These are phyloP conservation scores for Helicoverpa armigera DNA, from an alignment of 1,140 invertebrate species.

Conservation along the genomic window DNA sequence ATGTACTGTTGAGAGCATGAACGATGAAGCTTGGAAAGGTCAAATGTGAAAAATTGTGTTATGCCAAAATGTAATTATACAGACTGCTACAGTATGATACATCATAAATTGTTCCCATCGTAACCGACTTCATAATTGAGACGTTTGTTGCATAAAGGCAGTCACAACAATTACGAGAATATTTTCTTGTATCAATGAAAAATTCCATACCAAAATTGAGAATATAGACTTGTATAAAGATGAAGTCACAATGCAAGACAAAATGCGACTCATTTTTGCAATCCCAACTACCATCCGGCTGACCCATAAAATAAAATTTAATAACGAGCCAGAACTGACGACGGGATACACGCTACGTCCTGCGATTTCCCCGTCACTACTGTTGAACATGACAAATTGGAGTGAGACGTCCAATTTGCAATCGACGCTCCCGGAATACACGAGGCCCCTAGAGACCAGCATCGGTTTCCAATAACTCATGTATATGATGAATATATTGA, in stretches of 20 bases:
- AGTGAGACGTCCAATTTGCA: slow-evolving; percentile 50
- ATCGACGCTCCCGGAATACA: slow-evolving; percentile 36
- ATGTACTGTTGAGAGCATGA: too few species aligned
- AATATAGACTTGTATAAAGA: too few species aligned
- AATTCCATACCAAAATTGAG: too few species aligned
- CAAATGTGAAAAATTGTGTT: too few species aligned
- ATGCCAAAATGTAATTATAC: too few species aligned
- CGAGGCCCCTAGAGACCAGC: background rate
- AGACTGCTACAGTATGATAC: too few species aligned
- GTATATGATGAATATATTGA: slow-evolving; percentile 24
- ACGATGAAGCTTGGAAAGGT: too few species aligned
- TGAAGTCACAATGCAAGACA: background rate
- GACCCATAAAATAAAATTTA: slow-evolving; percentile 21
- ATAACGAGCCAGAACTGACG: slow-evolving; percentile 10
- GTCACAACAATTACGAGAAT: too few species aligned
- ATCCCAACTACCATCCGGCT: background rate
- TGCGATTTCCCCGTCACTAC: slow-evolving; percentile 29
- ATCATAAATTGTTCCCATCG: too few species aligned
- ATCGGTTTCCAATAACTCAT: slow-evolving; percentile 47
- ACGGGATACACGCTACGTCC: slow-evolving; percentile 34
- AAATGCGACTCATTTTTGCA: slow-evolving; percentile 1
- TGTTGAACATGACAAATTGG: slow-evolving; percentile 52
- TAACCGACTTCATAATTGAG: too few species aligned
- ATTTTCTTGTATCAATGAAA: too few species aligned
- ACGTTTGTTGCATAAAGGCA: too few species aligned